A percentile compares a stretch with the other conserved stretches of the same genome.
Evolutionary conservation across 92 coral and sea anemone species (phyloP).

Genomic region (Ricordea florida): DNA sequence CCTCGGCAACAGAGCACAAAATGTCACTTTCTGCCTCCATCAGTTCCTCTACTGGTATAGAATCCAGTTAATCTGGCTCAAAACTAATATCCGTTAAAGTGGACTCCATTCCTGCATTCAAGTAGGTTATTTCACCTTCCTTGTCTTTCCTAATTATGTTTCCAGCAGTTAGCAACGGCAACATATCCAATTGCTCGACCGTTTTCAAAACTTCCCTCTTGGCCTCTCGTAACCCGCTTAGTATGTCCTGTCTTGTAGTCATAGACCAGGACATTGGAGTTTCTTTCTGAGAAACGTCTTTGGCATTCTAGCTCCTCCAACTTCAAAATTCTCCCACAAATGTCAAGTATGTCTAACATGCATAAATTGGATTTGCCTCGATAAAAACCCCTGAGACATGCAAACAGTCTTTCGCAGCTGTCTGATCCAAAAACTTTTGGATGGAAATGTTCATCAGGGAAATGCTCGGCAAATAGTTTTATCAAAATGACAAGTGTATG

Average conservation of each 20-base stretch:
- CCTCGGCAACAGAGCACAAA: not conserved
- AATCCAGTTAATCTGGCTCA: slow-evolving; percentile 7
- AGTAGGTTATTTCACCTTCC: slow-evolving; percentile 2
- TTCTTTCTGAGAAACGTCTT: not conserved
- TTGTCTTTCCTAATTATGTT: not conserved
- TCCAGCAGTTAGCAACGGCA: not conserved
- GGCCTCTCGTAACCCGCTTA: not conserved
- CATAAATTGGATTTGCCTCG: not conserved
- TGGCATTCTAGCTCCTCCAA: not conserved
- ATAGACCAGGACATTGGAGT: not conserved
- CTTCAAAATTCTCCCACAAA: not conserved
- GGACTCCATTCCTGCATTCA: slow-evolving; percentile 19
- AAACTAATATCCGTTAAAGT: slow-evolving; percentile 1
- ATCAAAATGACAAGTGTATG: not conserved
- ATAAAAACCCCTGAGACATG: not conserved
- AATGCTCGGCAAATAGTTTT: not conserved
- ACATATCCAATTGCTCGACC: slow-evolving; percentile 1
- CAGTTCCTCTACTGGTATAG: not conserved
- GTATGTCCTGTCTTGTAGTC: not conserved
- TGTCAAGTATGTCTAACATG: not conserved
- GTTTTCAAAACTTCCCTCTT: slow-evolving; percentile 15
- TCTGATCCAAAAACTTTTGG: not conserved
- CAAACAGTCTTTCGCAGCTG: slow-evolving; percentile 23
- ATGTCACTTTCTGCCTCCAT: not conserved
- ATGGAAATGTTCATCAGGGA: not conserved